phyloP scores from a whole-genome alignment of 2,113 vertebrate genomes.

The Microtus pennsylvanicus region DNA sequence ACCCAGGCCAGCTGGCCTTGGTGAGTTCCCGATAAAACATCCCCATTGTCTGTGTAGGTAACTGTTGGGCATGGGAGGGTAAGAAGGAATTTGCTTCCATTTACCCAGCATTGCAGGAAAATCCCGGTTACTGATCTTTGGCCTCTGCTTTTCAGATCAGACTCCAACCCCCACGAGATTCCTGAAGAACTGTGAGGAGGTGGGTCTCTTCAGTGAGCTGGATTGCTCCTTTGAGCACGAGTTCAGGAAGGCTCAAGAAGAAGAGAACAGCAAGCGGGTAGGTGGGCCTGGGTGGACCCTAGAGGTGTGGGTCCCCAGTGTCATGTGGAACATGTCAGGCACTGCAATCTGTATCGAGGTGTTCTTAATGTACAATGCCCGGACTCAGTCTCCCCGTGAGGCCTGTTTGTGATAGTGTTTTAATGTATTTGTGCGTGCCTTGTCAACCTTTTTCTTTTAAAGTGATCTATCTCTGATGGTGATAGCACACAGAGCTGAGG shows the following conservation, averaged over 20 bases:
- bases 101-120: conserved; percentile 10
- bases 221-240: conserved; percentile 98
- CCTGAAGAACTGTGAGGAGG: conserved; percentile 99
- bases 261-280: conserved; percentile 98
- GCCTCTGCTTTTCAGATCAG: conserved; percentile 92
- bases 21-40: too few relatives aligned
- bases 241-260: conserved; percentile 97
- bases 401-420: conserved; percentile 11
- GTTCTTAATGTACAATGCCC: background rate
- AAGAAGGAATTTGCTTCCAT: background rate
- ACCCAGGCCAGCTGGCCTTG: too few relatives aligned
- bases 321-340: conserved; percentile 39
- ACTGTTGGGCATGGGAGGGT: background rate
- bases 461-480: background rate
- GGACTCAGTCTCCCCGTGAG: background rate
- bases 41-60: background rate
- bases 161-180: conserved; percentile 98
- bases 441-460: background rate
- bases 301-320: background rate
- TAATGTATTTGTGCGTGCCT: conserved; percentile 45
- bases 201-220: conserved; percentile 97
- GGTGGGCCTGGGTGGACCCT: conserved; percentile 57
- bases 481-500: background rate
- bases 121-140: background rate
- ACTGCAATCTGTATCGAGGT: background rate